Conservation (phyloP, 2,113 vertebrate species). For the Oryzias melastigma region DNA sequence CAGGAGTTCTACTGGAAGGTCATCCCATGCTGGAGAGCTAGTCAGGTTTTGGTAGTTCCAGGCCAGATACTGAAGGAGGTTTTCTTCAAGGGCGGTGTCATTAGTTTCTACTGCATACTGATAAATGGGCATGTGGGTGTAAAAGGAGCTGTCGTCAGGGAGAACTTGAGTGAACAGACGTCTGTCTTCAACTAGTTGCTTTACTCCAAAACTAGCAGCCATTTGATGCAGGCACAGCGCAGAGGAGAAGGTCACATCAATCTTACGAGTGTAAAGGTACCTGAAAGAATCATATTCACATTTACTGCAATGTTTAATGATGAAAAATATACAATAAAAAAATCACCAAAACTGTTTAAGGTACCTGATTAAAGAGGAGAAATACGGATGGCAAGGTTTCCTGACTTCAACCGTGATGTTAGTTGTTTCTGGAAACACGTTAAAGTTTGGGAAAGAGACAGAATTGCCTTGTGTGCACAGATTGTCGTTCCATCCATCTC, state of each 20-base stretch:
- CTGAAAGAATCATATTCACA: slow-evolving; percentile 42
- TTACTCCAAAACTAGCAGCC: slow-evolving; percentile 65
- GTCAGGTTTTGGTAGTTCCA: slow-evolving; percentile 75
- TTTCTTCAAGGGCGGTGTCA: slow-evolving; percentile 71
- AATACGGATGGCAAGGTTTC: slow-evolving; percentile 56
- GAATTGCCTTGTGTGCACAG: slow-evolving; percentile 72
- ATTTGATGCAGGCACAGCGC: slow-evolving; percentile 79
- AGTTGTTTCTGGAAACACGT: background rate
- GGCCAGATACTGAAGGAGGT: slow-evolving; percentile 72
- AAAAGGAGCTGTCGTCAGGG: slow-evolving; percentile 70
- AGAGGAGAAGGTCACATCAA: slow-evolving; percentile 55
- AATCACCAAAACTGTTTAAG: background rate
- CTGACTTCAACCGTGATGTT: slow-evolving; percentile 51
- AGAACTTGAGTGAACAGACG: slow-evolving; percentile 69
- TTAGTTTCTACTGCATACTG: slow-evolving; percentile 55
- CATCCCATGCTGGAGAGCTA: slow-evolving; percentile 57
- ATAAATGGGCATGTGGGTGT: slow-evolving; percentile 68
- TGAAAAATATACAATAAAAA: slow-evolving; percentile 9
- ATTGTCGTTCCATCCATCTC: slow-evolving; percentile 33
- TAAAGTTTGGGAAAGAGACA: slow-evolving; percentile 58
- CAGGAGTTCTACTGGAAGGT: slow-evolving; percentile 46
- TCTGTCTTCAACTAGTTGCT: slow-evolving; percentile 65
- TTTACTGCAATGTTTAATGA: background rate
- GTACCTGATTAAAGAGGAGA: slow-evolving; percentile 72
- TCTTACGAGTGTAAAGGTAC: slow-evolving; percentile 79